Conservation (phyloP, 2,797 vertebrate genomes). For the Poeciliopsis paucimaculata region DNA sequence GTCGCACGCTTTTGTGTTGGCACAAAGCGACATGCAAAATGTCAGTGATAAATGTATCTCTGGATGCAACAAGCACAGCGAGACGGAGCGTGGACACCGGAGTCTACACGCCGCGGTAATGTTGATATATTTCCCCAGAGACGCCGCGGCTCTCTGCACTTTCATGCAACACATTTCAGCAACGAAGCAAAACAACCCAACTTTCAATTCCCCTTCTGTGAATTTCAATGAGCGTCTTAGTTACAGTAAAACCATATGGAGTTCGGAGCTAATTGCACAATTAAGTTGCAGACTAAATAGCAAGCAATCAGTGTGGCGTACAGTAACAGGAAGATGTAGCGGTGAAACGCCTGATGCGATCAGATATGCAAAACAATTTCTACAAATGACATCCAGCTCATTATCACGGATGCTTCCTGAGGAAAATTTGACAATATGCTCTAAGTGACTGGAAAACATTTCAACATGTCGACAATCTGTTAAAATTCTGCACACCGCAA, state of each 20-base stretch:
- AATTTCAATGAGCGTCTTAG: conserved; percentile 52
- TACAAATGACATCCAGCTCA: conserved; percentile 2
- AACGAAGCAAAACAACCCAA: conserved; percentile 22
- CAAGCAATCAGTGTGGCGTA: conserved; percentile 36
- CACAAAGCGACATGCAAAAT: conserved; percentile 52
- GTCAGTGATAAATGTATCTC: conserved; percentile 54
- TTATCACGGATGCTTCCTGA: conserved; percentile 10
- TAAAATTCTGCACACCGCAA: conserved; percentile 13
- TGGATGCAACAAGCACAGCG: conserved; percentile 36
- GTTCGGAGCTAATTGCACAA: conserved; percentile 39
- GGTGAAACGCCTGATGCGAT: conserved; percentile 9
- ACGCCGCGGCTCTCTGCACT: conserved; percentile 29
- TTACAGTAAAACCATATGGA: conserved; percentile 36
- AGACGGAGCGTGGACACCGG: conserved; percentile 27
- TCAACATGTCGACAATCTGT: conserved; percentile 34
- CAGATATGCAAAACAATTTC: neutral
- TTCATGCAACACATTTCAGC: conserved; percentile 56
- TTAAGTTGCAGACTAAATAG: conserved; percentile 26
- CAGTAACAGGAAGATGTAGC: conserved; percentile 14
- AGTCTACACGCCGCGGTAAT: conserved; percentile 30
- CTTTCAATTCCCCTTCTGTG: conserved; percentile 28
- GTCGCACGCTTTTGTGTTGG: conserved; percentile 56
- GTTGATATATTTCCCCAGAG: conserved; percentile 58
- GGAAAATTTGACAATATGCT: neutral
- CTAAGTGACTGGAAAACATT: conserved; percentile 1